Base-by-base conservation (phyloP, 37 sponge, comb jelly and placozoan genomes). In the Chondrilla cf. caribensis region DNA sequence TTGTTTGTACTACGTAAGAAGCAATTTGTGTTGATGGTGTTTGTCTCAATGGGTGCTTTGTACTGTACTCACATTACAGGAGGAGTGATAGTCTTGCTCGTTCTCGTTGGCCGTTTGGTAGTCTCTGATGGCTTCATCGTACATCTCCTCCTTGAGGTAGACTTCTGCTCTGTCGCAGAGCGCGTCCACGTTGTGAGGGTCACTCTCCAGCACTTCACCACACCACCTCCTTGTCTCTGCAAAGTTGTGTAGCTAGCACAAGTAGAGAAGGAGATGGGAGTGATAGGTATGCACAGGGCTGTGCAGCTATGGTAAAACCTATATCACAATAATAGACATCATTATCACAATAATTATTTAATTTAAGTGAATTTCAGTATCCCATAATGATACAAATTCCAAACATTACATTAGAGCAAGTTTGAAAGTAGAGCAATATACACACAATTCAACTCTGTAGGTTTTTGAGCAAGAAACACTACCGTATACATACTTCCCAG, bases 161-260 rank as follows among this genome's bases (percentile, higher is more conserved):
- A 88, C 72, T 43, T 98, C 99, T 40, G 97, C 97, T 57, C 96
- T 80, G 81, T 96, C 91, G 59, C 95, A 93, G 36, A 98, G 83
- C 2, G 88, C 97, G 36, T 98, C 94, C 21, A 94, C 70, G 64
- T 94, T 79, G 31, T 86, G 65, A 0, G 85, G 79, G 33, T 98
- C 93, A 29, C 58, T 1, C 65, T 94, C 93, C 41, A 96, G 83
- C 0, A 84, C 99, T 17, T 81, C 65, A 3, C 83, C 82, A 84
- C 99, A 98, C 93, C 89, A 89, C 54, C 81, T 36, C 72, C 64
- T 59, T 4, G 89, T 90, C 25, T 86, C 93, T 3, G 31, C 47
- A 47, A 84, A 59, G 38, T 67, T 51, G 28, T 54, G 26, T 58
- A 89, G 17, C 92, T 95, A 26, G 29, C 32, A 7, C 31, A 58